Percentiles rank a stretch among this genome's conserved stretches.
Conservation (phyloP, 2,113 vertebrate genomes). For the Mystacornis crossleyi region DNA sequence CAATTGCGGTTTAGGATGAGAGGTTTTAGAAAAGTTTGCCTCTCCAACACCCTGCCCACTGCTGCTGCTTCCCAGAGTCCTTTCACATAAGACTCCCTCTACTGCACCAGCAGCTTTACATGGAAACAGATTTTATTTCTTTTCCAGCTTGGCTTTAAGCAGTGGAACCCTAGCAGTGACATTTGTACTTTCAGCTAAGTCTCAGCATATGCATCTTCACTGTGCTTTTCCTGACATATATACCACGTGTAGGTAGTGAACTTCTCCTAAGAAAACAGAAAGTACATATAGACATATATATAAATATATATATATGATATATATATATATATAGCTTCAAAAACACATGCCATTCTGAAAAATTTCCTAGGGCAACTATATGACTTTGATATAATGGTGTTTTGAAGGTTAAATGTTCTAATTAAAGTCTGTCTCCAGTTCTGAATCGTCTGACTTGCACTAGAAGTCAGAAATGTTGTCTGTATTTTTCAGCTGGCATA, state of each 20-base stretch:
- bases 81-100: background rate
- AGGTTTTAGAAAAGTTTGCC: background rate
- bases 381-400: background rate
- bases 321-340: background rate
- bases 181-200: background rate
- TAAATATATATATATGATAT: too few species aligned
- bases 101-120: background rate
- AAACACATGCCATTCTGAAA: background rate
- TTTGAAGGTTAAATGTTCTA: background rate
- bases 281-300: too few species aligned
- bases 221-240: background rate
- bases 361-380: background rate
- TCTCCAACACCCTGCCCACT: background rate
- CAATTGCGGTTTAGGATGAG: accelerated
- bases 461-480: background rate
- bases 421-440: background rate
- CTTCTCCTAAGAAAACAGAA: background rate
- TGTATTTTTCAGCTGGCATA: background rate
- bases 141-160: background rate
- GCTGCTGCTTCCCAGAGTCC: background rate
- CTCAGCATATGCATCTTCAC: background rate
- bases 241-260: background rate
- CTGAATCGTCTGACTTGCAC: background rate
- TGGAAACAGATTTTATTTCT: background rate
- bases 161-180: background rate